phyloP scores from a whole-genome alignment of 2,888 invertebrate genomes.

The Macrosiphum euphorbiae region DNA sequence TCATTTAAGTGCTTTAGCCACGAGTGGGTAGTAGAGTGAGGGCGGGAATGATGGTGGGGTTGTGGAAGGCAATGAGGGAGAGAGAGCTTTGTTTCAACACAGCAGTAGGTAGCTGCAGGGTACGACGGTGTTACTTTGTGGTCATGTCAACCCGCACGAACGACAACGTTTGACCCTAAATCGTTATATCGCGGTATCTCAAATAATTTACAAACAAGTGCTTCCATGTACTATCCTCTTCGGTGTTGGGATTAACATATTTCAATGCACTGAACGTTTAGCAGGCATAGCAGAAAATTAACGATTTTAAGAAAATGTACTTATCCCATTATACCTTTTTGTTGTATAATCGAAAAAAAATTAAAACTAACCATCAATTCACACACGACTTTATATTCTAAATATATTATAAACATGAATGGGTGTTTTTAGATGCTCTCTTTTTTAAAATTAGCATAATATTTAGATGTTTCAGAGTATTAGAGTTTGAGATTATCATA shows the following conservation, averaged over 20 bases:
- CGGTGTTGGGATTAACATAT: constrained; percentile 39
- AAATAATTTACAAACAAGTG: constrained; percentile 57
- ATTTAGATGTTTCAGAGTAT: neutral
- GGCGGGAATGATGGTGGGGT: neutral
- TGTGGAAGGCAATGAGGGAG: neutral
- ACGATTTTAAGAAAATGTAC: neutral
- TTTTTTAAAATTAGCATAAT: neutral
- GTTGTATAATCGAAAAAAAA: neutral
- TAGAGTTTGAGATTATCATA: neutral
- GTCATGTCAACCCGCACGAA: constrained; percentile 45
- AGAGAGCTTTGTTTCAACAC: constrained; percentile 39
- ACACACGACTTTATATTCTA: neutral
- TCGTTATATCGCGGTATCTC: constrained; percentile 48
- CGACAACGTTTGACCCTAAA: constrained; percentile 56
- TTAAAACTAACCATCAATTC: neutral
- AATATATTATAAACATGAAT: neutral
- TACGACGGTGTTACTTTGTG: constrained; percentile 45
- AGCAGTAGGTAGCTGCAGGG: neutral
- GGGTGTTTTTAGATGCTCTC: neutral
- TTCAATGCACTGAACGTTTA: neutral
- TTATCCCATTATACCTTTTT: neutral
- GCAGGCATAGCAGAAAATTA: neutral
- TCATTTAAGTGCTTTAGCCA: constrained; percentile 50
- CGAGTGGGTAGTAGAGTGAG: neutral
- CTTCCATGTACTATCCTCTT: constrained; percentile 17